A percentile compares a stretch with the other conserved stretches of the same genome.
phyloP scores from a whole-genome alignment of 1,140 invertebrate genomes.

The Temnothorax longispinosus region DNA sequence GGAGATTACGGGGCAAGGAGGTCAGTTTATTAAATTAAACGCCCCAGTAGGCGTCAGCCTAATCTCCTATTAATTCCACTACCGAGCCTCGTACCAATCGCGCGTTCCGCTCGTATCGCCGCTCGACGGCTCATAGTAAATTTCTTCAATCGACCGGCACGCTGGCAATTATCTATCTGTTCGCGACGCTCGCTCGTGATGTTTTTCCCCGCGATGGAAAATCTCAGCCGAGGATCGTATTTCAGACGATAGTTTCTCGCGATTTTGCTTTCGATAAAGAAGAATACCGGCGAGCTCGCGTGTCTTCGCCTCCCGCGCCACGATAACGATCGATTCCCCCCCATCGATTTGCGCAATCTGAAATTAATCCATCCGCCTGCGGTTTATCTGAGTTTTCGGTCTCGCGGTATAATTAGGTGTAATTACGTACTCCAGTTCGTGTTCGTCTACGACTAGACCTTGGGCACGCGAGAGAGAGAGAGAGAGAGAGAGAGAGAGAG shows the following conservation, averaged over 20 bases:
- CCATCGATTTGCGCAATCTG: conserved; percentile 22
- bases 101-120: background rate
- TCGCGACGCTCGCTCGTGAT: background rate
- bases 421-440: conserved; percentile 2
- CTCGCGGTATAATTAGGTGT: background rate
- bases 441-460: background rate
- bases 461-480: background rate
- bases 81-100: background rate
- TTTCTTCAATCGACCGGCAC: background rate
- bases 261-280: background rate
- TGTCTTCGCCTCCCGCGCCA: background rate
- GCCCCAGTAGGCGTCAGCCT: background rate
- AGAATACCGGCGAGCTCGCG: background rate
- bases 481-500: background rate
- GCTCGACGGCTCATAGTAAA: background rate
- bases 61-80: background rate
- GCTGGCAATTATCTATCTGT: conserved; percentile 1
- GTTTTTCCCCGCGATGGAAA: background rate
- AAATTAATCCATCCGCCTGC: background rate
- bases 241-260: background rate
- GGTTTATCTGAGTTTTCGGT: background rate
- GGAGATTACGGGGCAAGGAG: background rate
- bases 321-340: background rate
- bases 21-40: conserved; percentile 1
- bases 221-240: background rate